These are phyloP conservation scores for Nettapus auritus DNA, from an alignment of 2,113 vertebrate genomes.

Conservation along the genomic window DNA sequence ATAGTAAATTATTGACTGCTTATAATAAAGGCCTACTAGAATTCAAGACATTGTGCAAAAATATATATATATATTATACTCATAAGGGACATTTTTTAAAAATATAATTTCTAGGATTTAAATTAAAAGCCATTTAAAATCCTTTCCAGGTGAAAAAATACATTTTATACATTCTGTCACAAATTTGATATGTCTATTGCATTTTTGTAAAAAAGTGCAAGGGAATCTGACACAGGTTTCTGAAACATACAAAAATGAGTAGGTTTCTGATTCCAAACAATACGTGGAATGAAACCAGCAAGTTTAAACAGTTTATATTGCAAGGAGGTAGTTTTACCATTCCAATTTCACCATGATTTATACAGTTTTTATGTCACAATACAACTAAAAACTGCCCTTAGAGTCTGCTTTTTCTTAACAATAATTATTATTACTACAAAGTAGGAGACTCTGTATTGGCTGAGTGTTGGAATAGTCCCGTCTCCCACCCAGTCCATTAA, in stretches of 20 bases:
- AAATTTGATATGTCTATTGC: not conserved
- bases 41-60: not conserved
- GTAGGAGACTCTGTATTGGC: not conserved
- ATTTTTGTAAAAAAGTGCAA: not conserved
- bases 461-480: not conserved
- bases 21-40: not conserved
- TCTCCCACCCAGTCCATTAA: not conserved
- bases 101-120: not conserved
- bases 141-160: not conserved
- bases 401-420: not conserved
- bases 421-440: not conserved
- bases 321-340: not conserved
- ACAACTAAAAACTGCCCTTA: not conserved
- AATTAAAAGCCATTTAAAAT: not conserved
- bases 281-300: not conserved
- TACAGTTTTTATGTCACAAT: not conserved
- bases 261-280: not conserved
- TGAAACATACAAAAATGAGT: not conserved
- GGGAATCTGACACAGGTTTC: not conserved
- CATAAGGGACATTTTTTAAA: not conserved
- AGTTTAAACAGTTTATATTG: not conserved
- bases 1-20: not conserved
- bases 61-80: not conserved
- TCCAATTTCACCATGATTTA: constrained; percentile 13
- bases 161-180: not conserved